Conservation (phyloP, 2,797 vertebrate genomes). For the Clamator glandarius region DNA sequence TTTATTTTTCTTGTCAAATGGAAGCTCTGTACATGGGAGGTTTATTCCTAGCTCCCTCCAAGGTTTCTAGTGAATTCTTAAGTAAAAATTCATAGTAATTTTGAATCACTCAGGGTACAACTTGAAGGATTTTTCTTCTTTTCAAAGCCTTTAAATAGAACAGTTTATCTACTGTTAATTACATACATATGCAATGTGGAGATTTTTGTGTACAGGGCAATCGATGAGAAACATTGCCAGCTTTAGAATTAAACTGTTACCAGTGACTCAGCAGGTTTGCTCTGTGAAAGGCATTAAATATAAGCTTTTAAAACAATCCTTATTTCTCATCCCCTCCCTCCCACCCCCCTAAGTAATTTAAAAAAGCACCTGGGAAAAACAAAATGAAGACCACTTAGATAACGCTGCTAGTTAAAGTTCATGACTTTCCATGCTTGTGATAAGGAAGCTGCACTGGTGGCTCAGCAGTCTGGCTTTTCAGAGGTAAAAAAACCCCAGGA, state of each 20-base stretch:
- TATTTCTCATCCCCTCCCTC: not conserved
- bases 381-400: not conserved
- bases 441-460: not conserved
- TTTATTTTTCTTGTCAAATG: not conserved
- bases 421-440: not conserved
- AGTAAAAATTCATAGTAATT: not conserved
- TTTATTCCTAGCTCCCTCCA: conserved; percentile 5
- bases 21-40: not conserved
- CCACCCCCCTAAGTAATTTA: not conserved
- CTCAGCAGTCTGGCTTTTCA: not conserved
- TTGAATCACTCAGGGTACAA: not conserved
- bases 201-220: not conserved
- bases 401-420: not conserved
- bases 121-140: not conserved
- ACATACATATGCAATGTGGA: not conserved
- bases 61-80: conserved; percentile 11
- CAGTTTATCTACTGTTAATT: not conserved
- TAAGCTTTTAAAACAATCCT: not conserved
- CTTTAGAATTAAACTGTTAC: not conserved
- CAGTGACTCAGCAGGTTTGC: conserved; percentile 28
- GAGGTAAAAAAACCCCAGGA: not conserved
- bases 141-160: not conserved
- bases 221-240: not conserved
- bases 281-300: not conserved
- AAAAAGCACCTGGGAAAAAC: not conserved